Percentiles rank a stretch among this genome's conserved stretches.
Evolutionary conservation across 2,113 vertebrate genomes (phyloP).

Genomic region (Actenoides hombroni): DNA sequence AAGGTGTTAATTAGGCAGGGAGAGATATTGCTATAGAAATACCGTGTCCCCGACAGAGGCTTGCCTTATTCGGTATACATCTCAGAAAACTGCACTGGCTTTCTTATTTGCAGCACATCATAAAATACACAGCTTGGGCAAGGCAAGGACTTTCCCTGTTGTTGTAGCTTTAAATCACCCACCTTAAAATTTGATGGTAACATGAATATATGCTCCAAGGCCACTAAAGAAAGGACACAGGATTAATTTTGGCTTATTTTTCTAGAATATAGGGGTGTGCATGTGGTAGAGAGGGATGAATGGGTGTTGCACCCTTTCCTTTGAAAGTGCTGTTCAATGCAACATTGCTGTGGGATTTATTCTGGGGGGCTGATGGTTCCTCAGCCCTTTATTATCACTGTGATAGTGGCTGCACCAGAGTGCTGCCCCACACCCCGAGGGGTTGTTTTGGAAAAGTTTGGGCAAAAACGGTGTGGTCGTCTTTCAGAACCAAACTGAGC

Average conservation of each 20-base stretch:
- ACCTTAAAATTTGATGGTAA: neutral
- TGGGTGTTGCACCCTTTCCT: neutral
- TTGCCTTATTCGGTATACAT: neutral
- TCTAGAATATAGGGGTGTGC: neutral
- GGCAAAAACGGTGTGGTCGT: neutral
- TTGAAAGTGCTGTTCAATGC: neutral
- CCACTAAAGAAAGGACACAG: neutral
- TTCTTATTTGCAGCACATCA: constrained; percentile 18
- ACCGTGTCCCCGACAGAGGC: neutral
- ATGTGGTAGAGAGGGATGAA: neutral
- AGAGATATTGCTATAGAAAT: constrained; percentile 19
- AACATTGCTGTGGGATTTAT: neutral
- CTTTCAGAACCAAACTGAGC: neutral
- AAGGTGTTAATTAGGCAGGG: constrained; percentile 21
- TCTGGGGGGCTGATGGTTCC: neutral
- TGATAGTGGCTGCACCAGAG: neutral
- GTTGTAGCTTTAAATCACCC: constrained; percentile 13
- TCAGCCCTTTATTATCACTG: neutral
- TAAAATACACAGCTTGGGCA: neutral
- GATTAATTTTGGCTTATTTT: neutral
- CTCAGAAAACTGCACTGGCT: neutral
- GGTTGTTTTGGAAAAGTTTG: neutral
- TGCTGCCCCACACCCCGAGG: neutral
- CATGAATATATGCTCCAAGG: neutral
- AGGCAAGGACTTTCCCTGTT: neutral